Percentiles rank a stretch among this genome's conserved stretches.
Conservation (phyloP, 2,113 vertebrate species). For the Neodon shergylaensis region DNA sequence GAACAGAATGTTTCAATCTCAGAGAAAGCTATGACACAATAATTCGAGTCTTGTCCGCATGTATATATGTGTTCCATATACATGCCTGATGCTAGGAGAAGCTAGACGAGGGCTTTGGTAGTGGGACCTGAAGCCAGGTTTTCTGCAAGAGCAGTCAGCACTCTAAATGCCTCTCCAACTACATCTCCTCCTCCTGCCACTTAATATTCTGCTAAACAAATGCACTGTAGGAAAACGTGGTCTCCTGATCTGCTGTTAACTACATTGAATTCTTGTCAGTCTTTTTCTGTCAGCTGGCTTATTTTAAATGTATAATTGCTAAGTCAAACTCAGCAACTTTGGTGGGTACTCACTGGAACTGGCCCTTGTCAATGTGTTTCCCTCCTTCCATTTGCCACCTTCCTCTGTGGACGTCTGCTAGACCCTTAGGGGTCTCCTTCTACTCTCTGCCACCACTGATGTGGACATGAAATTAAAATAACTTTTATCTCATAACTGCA, state of each 20-base stretch:
- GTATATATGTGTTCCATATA: neutral
- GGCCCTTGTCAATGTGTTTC: neutral
- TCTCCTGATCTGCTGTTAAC: neutral
- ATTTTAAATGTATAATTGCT: neutral
- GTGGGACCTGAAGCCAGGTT: neutral
- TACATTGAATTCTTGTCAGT: neutral
- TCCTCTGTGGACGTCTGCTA: neutral
- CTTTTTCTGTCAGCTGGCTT: neutral
- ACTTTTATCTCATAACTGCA: neutral
- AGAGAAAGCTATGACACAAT: neutral
- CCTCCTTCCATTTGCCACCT: neutral
- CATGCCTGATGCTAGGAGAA: neutral
- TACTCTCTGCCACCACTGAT: neutral
- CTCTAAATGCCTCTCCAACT: no score
- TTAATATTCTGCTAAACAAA: neutral
- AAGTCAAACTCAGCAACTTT: slow-evolving; percentile 11
- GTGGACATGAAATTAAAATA: slow-evolving; percentile 35
- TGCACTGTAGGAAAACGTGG: fast-evolving
- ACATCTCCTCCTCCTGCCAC: neutral
- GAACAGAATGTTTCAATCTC: neutral
- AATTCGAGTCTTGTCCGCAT: neutral
- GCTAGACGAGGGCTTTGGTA: neutral
- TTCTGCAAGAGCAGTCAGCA: neutral
- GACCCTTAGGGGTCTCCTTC: slow-evolving; percentile 11
- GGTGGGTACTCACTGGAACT: neutral